A percentile compares a stretch with the other conserved stretches of the same genome.
Conservation (phyloP, 2,113 vertebrate species). For the Myodes glareolus region DNA sequence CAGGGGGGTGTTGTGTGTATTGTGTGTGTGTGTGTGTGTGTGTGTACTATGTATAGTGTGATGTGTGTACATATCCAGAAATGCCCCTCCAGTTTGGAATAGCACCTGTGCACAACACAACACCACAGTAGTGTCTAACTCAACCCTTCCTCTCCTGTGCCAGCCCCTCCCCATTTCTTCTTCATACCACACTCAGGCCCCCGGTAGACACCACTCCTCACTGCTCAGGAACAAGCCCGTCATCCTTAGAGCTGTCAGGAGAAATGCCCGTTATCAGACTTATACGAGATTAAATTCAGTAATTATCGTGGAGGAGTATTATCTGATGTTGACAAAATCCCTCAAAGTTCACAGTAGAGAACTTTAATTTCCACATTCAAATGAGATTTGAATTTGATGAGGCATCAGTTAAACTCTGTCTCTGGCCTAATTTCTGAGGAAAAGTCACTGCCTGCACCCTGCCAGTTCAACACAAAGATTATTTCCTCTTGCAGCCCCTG, state of each 20-base stretch:
- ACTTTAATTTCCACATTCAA: conserved; percentile 66
- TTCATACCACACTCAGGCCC: accelerated
- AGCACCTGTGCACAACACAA: accelerated
- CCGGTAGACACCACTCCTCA: not conserved
- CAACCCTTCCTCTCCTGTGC: not conserved
- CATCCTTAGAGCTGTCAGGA: not conserved
- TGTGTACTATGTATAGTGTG: not conserved
- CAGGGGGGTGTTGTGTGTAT: not conserved
- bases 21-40: not conserved
- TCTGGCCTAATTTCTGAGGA: not conserved
- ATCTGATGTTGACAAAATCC: conserved; percentile 59
- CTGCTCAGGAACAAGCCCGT: not conserved
- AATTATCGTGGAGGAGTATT: conserved; percentile 59
- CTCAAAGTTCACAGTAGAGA: conserved; percentile 58
- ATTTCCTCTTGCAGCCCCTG: not conserved
- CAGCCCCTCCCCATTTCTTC: not conserved
- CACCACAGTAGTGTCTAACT: too few relatives aligned
- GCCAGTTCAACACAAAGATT: not conserved
- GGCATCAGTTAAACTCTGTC: conserved; percentile 43
- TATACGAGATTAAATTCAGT: conserved; percentile 70
- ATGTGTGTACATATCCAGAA: not conserved
- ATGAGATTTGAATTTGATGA: conserved; percentile 61
- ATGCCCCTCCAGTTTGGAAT: not conserved
- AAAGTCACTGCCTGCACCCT: not conserved
- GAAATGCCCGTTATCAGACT: conserved; percentile 53